These are phyloP conservation scores for Chaitophorus viminalis DNA, from an alignment of 2,888 invertebrate species.

Conservation along the genomic window DNA sequence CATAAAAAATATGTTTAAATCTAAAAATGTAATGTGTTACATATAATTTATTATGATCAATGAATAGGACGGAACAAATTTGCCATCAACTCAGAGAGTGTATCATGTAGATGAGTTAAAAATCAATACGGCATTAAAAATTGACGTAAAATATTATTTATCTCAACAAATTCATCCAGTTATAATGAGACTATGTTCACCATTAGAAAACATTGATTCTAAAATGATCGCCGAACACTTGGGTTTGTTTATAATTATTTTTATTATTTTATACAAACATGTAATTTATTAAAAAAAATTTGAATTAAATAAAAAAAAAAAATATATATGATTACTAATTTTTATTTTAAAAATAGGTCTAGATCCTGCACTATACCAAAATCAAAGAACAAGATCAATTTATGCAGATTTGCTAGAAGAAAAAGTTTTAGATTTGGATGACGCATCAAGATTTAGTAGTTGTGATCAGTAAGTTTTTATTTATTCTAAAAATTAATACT, in stretches of 20 bases:
- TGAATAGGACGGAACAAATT: conserved; percentile 77
- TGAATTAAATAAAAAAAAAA: too few species aligned
- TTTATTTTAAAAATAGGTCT: conserved; percentile 33
- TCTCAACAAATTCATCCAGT: conserved; percentile 97
- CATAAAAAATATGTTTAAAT: neutral
- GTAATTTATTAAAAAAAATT: too few species aligned
- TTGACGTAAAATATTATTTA: conserved; percentile 92
- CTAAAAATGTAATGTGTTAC: too few species aligned
- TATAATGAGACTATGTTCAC: conserved; percentile 92
- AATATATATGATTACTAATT: neutral
- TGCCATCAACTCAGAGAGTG: conserved; percentile 87
- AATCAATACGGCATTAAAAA: conserved; percentile 73
- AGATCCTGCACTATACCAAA: conserved; percentile 40
- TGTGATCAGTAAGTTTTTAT: conserved; percentile 20
- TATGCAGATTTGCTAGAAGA: conserved; percentile 33
- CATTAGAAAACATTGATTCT: conserved; percentile 92
- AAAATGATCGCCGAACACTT: conserved; percentile 89
- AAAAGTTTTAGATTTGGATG: conserved; percentile 55
- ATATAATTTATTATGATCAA: neutral
- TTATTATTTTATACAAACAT: neutral
- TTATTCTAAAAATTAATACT: neutral
- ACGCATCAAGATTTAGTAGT: conserved; percentile 60
- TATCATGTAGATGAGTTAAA: conserved; percentile 94
- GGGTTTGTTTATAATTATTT: conserved; percentile 70
- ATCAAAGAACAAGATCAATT: conserved; percentile 14